Base-by-base conservation (phyloP, 2,888 invertebrate species). In the Eustalomyia histrio region DNA sequence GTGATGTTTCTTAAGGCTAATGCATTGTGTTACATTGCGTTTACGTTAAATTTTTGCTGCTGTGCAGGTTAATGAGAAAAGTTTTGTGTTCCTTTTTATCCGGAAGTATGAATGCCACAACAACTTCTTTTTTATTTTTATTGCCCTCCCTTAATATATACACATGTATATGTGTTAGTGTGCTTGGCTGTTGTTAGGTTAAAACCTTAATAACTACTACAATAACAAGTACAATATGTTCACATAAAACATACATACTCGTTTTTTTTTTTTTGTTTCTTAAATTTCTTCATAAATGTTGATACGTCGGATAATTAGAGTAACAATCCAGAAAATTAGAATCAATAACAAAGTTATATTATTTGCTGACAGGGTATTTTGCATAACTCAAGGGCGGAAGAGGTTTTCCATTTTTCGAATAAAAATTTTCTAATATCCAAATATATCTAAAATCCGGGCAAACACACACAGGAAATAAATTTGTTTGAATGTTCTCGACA, bases 31-130 rank as follows among this genome's bases (percentile, higher is more conserved):
- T 74, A 74, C 55, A 64, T 47, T 68, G 60, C 47, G 69, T 69
- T 67, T 58, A 68, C 78, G 72, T 80, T 47, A 75, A 58, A 69
- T 68, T 29, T 69, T 5, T 61, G 73, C 55, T 52, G 64, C 53
- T 71, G 83, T 80, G 64, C 73, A 85, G 85, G 86, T 86, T 90
- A 89, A 89, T 90, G 89, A 89, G 89, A 90, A 89, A 89, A 90
- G 86, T 89, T 89, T 87, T 85, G 83, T 86, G 85, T 85, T 61
- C 21, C 43, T 61, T 16, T 50, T 72, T 85, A 85, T 85, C 86
- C 86, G 85, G 86, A 87, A 85, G 86, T 84, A 79, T 79, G 68
- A 83, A 80, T 82, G 80, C 83, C 84, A 84, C 83, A 85, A 83
- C 61, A 76, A n/a, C 52, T 72, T 65, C 16, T 29, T 43, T 52